These are phyloP conservation scores for Pandemis cinnamomeana DNA, from an alignment of 2,888 invertebrate species.

Conservation along the genomic window DNA sequence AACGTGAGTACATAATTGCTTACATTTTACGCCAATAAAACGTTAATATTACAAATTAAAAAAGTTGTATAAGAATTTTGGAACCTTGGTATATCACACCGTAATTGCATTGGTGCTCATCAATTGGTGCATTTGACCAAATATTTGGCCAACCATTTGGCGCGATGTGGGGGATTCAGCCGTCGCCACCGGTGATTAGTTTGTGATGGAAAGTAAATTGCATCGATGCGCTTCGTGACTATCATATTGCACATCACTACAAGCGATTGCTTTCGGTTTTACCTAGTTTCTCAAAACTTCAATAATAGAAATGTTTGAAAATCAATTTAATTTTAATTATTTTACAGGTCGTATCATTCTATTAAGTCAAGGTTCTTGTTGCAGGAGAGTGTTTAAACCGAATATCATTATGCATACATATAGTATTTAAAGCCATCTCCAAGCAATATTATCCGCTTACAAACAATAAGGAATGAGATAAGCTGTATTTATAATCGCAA, in stretches of 20 bases:
- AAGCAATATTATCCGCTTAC: constrained; percentile 65
- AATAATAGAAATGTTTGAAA: background rate
- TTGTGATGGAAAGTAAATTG: constrained; percentile 79
- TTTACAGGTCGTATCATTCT: no score
- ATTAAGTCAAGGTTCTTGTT: no score
- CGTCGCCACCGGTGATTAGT: constrained; percentile 65
- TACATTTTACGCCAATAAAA: background rate
- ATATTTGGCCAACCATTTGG: constrained; percentile 33
- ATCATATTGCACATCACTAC: constrained; percentile 47
- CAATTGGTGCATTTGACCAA: background rate
- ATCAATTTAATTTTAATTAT: no score
- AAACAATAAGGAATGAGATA: constrained; percentile 70
- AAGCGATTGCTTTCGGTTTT: constrained; percentile 2
- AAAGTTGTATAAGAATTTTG: background rate
- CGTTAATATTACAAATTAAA: background rate
- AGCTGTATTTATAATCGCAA: constrained; percentile 58
- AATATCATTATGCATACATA: background rate
- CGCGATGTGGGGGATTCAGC: constrained; percentile 41
- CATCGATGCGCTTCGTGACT: constrained; percentile 55
- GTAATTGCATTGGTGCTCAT: background rate
- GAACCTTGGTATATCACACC: background rate
- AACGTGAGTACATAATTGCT: no score
- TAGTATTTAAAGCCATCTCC: constrained; percentile 50
- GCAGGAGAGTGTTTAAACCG: background rate
- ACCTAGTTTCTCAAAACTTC: background rate